phyloP scores from a whole-genome alignment of 2,888 invertebrate genomes.

The Crematogaster levior region DNA sequence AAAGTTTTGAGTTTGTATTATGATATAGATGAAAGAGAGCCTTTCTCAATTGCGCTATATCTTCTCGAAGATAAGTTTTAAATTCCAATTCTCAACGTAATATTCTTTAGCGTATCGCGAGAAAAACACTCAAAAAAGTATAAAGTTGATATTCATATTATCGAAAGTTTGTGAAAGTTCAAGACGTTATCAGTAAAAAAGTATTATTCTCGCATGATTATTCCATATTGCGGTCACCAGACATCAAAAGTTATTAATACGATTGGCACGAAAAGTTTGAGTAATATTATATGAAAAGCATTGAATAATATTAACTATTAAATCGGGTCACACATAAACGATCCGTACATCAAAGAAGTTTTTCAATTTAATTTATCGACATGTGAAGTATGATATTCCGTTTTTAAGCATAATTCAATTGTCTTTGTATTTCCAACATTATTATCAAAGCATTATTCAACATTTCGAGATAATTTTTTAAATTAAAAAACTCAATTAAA shows the following conservation, averaged over 20 bases:
- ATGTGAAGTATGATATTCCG: not conserved
- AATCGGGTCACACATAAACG: conserved; percentile 62
- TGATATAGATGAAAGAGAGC: not conserved
- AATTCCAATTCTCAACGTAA: not conserved
- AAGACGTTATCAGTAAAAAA: conserved; percentile 21
- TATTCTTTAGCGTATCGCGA: not conserved
- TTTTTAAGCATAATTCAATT: not conserved
- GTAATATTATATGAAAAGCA: too few relatives aligned
- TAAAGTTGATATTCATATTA: not conserved
- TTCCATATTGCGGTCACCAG: conserved; percentile 8
- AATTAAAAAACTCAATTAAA: not conserved
- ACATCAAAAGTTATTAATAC: conserved; percentile 32
- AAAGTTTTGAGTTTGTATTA: conserved; percentile 1
- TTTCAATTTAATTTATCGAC: conserved; percentile 38
- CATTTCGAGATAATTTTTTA: not conserved
- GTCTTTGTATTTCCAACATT: not conserved
- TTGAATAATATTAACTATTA: conserved; percentile 49
- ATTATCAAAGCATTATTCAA: not conserved
- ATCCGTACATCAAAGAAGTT: conserved; percentile 18
- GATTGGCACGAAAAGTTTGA: not conserved
- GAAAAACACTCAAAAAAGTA: not conserved
- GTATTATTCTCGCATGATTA: conserved; percentile 7
- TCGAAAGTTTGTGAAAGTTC: conserved; percentile 14
- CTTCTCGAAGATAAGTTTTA: not conserved
- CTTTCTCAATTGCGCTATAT: not conserved